A percentile compares a stretch with the other conserved stretches of the same genome.
These are phyloP conservation scores for Apostichopus japonicus DNA, from an alignment of 35 echinoderm and acorn worm species.

Conservation along the genomic window DNA sequence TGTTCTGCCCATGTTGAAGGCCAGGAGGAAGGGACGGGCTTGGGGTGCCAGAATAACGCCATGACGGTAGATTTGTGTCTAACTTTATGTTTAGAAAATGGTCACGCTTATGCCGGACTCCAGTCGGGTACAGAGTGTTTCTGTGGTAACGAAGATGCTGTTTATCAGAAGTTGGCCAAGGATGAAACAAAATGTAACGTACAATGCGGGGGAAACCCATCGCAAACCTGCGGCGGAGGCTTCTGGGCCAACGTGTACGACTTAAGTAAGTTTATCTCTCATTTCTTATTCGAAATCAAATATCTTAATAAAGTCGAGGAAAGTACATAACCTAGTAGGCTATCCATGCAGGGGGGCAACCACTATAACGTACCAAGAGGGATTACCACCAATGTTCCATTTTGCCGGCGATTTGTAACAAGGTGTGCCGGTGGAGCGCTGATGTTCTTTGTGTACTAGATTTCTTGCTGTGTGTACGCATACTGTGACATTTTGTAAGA, in stretches of 20 bases:
- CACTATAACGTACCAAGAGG: no score
- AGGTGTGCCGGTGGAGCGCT: no score
- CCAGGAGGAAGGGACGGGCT: not conserved
- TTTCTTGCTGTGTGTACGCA: no score
- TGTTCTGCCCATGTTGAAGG: not conserved
- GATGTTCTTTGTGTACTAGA: no score
- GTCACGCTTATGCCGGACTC: not conserved
- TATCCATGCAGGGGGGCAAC: no score
- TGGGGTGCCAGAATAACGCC: not conserved
- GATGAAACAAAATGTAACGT: not conserved
- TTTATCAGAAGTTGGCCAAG: not conserved
- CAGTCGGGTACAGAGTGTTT: slow-evolving; percentile 8
- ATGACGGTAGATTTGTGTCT: slow-evolving; percentile 21
- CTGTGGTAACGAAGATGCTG: not conserved
- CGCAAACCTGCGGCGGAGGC: not conserved
- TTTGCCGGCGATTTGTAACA: no score
- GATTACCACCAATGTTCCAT: no score
- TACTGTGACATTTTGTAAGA: no score
- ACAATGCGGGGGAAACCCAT: not conserved
- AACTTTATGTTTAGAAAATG: not conserved
- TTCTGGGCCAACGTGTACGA: slow-evolving; percentile 12
- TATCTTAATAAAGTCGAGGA: no score
- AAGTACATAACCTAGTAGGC: no score
- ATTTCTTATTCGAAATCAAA: not conserved
- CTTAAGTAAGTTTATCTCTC: slow-evolving; percentile 7